Conservation (phyloP, 2,888 invertebrate genomes). For the Antheraea yamamai region DNA sequence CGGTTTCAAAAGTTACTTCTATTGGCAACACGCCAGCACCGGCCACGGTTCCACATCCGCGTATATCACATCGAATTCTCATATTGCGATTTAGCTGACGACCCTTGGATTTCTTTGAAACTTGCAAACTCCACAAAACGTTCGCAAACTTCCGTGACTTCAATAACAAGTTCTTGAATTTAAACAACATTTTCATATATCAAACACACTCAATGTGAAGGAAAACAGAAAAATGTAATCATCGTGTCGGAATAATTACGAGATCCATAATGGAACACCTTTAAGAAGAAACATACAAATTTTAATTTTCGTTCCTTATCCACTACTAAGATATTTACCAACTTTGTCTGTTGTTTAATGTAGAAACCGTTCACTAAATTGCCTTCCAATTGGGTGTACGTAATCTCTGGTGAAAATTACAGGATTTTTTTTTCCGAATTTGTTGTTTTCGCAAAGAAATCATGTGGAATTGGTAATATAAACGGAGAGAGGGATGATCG, state of each 20-base stretch:
- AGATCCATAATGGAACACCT: not conserved
- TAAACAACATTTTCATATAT: not conserved
- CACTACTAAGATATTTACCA: not conserved
- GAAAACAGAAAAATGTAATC: not conserved
- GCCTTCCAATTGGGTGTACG: not conserved
- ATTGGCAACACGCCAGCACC: not conserved
- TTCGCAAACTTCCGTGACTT: conserved; percentile 5
- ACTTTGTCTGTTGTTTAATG: not conserved
- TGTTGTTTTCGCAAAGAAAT: too few species aligned
- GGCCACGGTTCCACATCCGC: not conserved
- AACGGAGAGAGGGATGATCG: too few species aligned
- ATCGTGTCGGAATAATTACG: too few species aligned
- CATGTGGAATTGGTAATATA: too few species aligned
- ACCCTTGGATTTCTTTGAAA: conserved; percentile 3
- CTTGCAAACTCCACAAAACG: conserved; percentile 3
- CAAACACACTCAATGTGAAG: not conserved
- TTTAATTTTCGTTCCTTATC: not conserved
- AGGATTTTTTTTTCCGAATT: too few species aligned
- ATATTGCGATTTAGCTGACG: conserved; percentile 15
- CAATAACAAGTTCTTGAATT: not conserved
- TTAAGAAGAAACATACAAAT: not conserved
- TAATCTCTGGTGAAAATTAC: not conserved
- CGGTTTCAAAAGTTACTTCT: conserved; percentile 7
- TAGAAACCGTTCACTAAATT: not conserved
- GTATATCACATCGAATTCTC: conserved; percentile 12